Percentiles rank a stretch among this genome's conserved stretches.
These are phyloP conservation scores for Characodon lateralis DNA, from an alignment of 2,797 vertebrate genomes.

Conservation along the genomic window DNA sequence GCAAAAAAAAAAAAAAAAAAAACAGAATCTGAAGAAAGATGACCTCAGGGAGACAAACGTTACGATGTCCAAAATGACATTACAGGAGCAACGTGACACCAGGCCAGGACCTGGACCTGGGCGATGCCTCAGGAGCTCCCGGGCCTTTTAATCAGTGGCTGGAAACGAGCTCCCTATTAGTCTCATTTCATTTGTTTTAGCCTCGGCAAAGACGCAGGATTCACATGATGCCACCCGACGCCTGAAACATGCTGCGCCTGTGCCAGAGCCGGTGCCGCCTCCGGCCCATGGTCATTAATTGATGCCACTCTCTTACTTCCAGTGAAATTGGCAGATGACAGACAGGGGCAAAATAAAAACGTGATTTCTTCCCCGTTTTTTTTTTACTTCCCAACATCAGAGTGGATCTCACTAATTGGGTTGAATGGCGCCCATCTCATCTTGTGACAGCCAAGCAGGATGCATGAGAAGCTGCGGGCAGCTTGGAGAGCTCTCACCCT, in stretches of 20 bases:
- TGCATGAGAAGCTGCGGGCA: slow-evolving; percentile 76
- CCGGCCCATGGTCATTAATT: slow-evolving; percentile 89
- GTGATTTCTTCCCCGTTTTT: slow-evolving; percentile 72
- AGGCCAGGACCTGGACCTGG: slow-evolving; percentile 80
- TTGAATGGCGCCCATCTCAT: slow-evolving; percentile 77
- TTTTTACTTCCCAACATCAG: slow-evolving; percentile 74
- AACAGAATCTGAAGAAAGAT: slow-evolving; percentile 88
- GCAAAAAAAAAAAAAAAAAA: slow-evolving; percentile 79
- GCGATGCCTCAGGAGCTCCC: slow-evolving; percentile 90
- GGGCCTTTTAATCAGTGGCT: slow-evolving; percentile 94
- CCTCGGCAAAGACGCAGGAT: slow-evolving; percentile 83
- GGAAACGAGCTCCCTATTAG: slow-evolving; percentile 91
- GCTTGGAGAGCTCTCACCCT: slow-evolving; percentile 75
- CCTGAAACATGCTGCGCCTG: slow-evolving; percentile 87
- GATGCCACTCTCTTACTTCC: slow-evolving; percentile 89
- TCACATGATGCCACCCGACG: slow-evolving; percentile 91
- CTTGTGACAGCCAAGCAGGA: slow-evolving; percentile 77
- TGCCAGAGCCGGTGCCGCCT: slow-evolving; percentile 81
- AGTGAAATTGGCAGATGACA: slow-evolving; percentile 89
- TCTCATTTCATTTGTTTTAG: slow-evolving; percentile 95
- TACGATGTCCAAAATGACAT: slow-evolving; percentile 90
- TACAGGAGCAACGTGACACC: slow-evolving; percentile 88
- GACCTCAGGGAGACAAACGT: slow-evolving; percentile 91
- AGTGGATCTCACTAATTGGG: slow-evolving; percentile 84
- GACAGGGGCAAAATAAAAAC: slow-evolving; percentile 82